Conservation (phyloP, 2,113 vertebrate genomes). For the Echinops telfairi region DNA sequence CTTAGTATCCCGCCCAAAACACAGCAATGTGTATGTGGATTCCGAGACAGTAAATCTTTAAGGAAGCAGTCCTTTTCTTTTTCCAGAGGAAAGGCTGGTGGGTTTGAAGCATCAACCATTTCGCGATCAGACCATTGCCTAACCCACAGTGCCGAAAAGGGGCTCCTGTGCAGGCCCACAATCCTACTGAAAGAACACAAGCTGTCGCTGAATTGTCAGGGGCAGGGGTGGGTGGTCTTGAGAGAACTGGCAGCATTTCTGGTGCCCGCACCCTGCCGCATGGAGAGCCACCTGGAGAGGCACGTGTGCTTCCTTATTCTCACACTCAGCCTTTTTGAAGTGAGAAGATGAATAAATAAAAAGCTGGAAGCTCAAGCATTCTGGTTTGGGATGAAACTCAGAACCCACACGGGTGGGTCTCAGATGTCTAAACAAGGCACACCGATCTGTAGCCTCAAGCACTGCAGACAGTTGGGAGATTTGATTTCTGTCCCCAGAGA, state of each 20-base stretch:
- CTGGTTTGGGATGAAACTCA: not conserved
- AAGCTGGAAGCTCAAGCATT: not conserved
- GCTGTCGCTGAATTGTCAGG: not conserved
- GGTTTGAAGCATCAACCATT: not conserved
- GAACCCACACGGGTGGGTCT: not conserved
- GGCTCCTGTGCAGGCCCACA: not conserved
- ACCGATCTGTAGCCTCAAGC: not conserved
- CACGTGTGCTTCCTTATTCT: not conserved
- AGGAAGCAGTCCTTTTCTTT: no score
- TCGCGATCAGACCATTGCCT: not conserved
- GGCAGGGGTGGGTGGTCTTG: not conserved
- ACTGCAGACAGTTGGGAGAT: not conserved
- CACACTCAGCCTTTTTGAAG: not conserved
- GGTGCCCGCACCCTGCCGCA: not conserved
- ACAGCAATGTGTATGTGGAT: no score
- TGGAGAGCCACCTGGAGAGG: not conserved
- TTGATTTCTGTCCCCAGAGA: not conserved
- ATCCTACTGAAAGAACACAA: not conserved
- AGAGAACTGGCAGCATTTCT: no score
- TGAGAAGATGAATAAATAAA: conserved; percentile 3
- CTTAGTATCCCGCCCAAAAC: no score
- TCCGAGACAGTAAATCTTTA: no score
- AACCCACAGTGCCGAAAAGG: no score
- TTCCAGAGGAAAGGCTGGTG: not conserved
- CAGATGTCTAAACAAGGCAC: not conserved